These are phyloP conservation scores for Oophaga sylvatica DNA, from an alignment of 2,797 vertebrate species.

Conservation along the genomic window DNA sequence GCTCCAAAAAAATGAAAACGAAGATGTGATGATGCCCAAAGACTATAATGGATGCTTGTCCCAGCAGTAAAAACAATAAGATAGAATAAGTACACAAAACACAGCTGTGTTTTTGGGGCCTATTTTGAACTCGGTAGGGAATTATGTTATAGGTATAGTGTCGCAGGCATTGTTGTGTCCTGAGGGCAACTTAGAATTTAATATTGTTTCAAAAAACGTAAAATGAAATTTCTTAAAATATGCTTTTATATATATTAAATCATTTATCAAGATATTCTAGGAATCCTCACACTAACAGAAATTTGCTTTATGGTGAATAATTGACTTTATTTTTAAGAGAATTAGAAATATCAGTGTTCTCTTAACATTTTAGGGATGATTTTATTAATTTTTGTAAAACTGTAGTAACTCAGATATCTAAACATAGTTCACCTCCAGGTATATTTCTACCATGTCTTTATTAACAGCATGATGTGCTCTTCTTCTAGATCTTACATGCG, in stretches of 20 bases:
- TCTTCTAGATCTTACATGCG: slow-evolving; percentile 57
- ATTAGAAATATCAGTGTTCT: background rate
- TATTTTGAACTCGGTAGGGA: too few relatives aligned
- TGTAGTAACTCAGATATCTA: slow-evolving; percentile 51
- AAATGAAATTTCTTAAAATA: background rate
- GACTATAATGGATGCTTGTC: too few relatives aligned
- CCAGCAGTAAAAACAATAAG: too few relatives aligned
- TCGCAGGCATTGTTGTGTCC: too few relatives aligned
- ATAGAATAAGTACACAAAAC: too few relatives aligned
- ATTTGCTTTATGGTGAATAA: background rate
- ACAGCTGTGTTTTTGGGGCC: too few relatives aligned
- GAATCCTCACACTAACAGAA: background rate
- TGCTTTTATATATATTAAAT: background rate
- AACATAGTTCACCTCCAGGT: slow-evolving; percentile 51
- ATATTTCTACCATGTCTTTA: slow-evolving; percentile 47
- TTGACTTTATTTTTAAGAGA: background rate
- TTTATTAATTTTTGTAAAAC: slow-evolving; percentile 48
- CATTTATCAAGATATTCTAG: background rate
- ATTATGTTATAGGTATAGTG: too few relatives aligned
- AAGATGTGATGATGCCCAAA: too few relatives aligned
- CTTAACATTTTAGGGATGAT: slow-evolving; percentile 28
- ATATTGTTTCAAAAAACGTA: background rate
- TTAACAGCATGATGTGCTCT: slow-evolving; percentile 53
- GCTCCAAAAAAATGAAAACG: too few relatives aligned
- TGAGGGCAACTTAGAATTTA: too few relatives aligned